Evolutionary conservation across 2,888 invertebrate genomes (phyloP), one percentile per base, ranked within the genome.

Genomic region (Eupelmus urozonus): DNA sequence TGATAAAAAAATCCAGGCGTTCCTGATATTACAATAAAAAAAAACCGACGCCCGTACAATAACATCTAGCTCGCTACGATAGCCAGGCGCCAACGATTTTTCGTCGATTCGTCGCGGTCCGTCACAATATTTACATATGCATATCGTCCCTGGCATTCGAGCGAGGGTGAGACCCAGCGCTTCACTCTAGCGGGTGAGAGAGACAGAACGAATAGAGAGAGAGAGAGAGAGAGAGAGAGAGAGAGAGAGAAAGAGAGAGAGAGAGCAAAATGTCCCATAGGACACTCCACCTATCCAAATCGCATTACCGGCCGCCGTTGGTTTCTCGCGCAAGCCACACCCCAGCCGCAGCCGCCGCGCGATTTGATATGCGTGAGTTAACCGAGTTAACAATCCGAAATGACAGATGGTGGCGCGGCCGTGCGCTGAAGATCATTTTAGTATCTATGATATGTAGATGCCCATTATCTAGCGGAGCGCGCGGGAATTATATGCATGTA

Each of bases 71-170:
- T n/a, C n/a, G 29, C 53, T 25, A 3, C 45, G n/a, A 53, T 60
- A 65, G 29, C 45, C 25, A 25, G 20, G 57, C 2, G 13, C 34
- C 9, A 2, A 34, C 59, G 27, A 76, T 80, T 82, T 81, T 78
- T 82, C 80, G 81, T 77, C 85, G 73, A 87, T 87, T 86, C 73
- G 85, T 83, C 83, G 85, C 83, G 86, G 85, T 87, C 84, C 84
- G 82, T 87, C 85, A 83, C 84, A 85, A 85, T 88, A 89, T 89
- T 89, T 90, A 88, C 88, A 89, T 89, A 89, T 88, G 89, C 88
- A 88, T 89, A 88, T 87, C 85, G 85, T 85, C 51, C 82, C 84
- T 82, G 85, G 85, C 83, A 81, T 83, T 82, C 34, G 74, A 80
- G 84, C 88, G 86, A 87, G 85, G 34, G 69, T 16, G 25, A 11